Base-by-base conservation (phyloP, 2,797 vertebrate species). In the Rhynchotus rufescens region DNA sequence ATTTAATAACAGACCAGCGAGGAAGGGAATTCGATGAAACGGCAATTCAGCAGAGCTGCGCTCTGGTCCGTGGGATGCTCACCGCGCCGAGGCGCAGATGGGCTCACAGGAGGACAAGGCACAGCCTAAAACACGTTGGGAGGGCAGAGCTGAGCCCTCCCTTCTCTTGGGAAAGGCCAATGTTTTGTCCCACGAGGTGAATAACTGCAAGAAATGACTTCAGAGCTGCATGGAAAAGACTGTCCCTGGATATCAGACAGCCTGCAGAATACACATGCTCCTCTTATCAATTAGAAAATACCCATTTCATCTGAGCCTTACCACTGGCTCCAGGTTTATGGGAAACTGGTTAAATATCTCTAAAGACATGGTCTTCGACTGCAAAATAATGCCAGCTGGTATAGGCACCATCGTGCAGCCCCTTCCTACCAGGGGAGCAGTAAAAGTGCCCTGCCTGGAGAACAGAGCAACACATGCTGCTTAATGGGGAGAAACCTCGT, bases 381-480 rank as follows among this genome's bases (percentile, higher is more conserved):
- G 61, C 83, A 85, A 95, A 82, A 65, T 57, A 54, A 86, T 25
- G 88, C 68, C 95, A 96, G 94, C 79, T 95, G 90, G 90, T 32
- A 51, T 10, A 61, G 30, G 86, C 88, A 89, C 77, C 86, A 22
- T 22, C 83, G 62, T 1, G 1, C 88, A 93, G 73, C 6, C 10
- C 83, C 68, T 64, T 93, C 81, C 75, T 86, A 65, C 87, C 28
- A 71, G 71, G 72, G 72, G 36, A 61, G 80, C 28, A 76, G 22
- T 87, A 69, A 85, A 92, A 73, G 4, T 44, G 42, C 80, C 92
- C 88, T 93, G 92, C 77, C 90, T 80, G 69, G 60, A 81, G 74
- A 94, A 57, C 26, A 14, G 36, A 89, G 67, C 44, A 94, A 85
- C 91, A 89, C 84, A 92, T 89, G 92, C 40, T 89, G 60, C 80